Evolutionary conservation across 1,140 invertebrate species (phyloP), one percentile per base, ranked within the genome.

Genomic region (Megathymus violae): DNA sequence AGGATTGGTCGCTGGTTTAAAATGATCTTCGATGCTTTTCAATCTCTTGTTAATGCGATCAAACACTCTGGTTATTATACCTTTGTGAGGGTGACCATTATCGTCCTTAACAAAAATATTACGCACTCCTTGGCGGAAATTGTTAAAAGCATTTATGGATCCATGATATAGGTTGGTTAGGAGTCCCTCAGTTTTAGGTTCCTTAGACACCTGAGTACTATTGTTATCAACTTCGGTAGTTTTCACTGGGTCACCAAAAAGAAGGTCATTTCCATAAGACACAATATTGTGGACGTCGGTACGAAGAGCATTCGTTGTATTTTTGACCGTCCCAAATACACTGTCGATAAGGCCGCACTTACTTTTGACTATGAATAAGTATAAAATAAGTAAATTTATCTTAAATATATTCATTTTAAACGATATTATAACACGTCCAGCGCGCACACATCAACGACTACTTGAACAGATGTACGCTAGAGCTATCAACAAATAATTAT

Each of bases 271-370:
- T 11, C 67, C 56, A 17, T 61, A 47, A 7, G 56, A 27, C 25
- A 59, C 41, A 22, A 59, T 41, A 7, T 52, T 51, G 4, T 64
- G 48, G 1, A 69, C 13, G 14, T 69, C 62, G 7, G 60, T 48
- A 38, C 50, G 64, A 9, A 69, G n/a, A 16, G 34, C 62, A 17
- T 50, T 43, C 4, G 67, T 62, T 10, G 62, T 65, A 34, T 69
- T 69, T 38, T 47, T 48, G 4, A 65, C 41, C 25, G 38, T 56
- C 17, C 44, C 67, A 19, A 52, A 56, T 15, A 61, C 15, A 6
- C 27, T 50, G 3, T 56, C 62, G 4, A 69, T 25, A 3, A 64
- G 6, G 3, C 67, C 67, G 58, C 62, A 60, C n/a, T 56, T 43
- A 34, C 17, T 27, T 27, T 52, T 31, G 14, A 54, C n/a, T 0